These are phyloP conservation scores for Leptinotarsa juncta DNA, from an alignment of 2,888 invertebrate species.

Conservation along the genomic window DNA sequence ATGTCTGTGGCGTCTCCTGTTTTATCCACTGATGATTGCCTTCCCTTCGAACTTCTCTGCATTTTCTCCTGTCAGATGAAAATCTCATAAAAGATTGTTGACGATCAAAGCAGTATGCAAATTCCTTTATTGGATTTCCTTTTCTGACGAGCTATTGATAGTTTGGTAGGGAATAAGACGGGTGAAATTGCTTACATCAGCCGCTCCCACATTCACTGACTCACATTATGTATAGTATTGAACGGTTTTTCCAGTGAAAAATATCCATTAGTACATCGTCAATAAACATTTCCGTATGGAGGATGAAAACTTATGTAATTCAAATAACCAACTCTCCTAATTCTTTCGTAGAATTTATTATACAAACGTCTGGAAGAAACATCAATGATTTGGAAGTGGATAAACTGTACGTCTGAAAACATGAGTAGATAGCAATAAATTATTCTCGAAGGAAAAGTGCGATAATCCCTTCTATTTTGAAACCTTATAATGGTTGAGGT, in stretches of 20 bases:
- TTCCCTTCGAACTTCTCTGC: too few species aligned
- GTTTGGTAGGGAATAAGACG: slow-evolving; percentile 36
- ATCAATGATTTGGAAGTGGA: too few species aligned
- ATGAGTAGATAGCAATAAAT: too few species aligned
- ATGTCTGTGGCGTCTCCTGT: too few species aligned
- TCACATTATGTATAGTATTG: slow-evolving; percentile 3
- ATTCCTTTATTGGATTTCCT: slow-evolving; percentile 31
- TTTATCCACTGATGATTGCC: too few species aligned
- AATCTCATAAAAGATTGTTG: slow-evolving; percentile 33
- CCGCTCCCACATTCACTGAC: slow-evolving; percentile 39
- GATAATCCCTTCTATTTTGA: too few species aligned
- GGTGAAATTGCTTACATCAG: slow-evolving; percentile 48
- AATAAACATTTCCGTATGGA: background rate
- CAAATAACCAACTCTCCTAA: background rate
- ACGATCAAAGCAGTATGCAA: slow-evolving; percentile 32
- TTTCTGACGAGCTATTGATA: slow-evolving; percentile 41
- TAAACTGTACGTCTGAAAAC: too few species aligned
- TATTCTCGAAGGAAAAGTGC: too few species aligned
- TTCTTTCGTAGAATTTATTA: too few species aligned
- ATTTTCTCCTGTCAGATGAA: background rate
- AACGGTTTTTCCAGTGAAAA: background rate
- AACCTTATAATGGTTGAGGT: too few species aligned
- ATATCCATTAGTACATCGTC: background rate
- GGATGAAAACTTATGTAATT: background rate
- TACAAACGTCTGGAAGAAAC: too few species aligned